phyloP scores from a whole-genome alignment of 2,888 invertebrate genomes.

The Ochlodes sylvanus region DNA sequence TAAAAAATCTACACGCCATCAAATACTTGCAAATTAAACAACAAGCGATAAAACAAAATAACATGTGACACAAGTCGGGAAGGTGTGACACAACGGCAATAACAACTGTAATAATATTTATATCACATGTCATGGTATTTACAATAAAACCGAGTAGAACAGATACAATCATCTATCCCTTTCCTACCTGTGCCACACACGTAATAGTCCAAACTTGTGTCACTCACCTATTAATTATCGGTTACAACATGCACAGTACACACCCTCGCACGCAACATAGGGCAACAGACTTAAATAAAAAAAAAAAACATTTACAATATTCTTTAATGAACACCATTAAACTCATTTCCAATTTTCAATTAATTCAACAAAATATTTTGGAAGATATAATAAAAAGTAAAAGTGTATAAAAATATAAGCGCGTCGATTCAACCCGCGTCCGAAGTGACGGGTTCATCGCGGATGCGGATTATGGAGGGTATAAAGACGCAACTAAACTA shows the following conservation, averaged over 20 bases:
- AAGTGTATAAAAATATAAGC: conserved; percentile 22
- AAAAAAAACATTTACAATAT: conserved; percentile 41
- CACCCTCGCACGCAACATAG: conserved; percentile 42
- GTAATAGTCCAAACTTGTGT: conserved; percentile 77
- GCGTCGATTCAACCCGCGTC: neutral
- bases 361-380: conserved; percentile 35
- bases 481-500: no score
- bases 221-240: conserved; percentile 73
- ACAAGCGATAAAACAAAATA: conserved; percentile 44
- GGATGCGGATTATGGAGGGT: no score
- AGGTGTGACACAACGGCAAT: conserved; percentile 80
- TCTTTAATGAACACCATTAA: conserved; percentile 37
- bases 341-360: conserved; percentile 26
- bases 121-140: conserved; percentile 39
- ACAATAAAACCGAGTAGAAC: conserved; percentile 20
- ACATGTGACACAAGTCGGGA: conserved; percentile 84
- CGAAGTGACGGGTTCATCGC: neutral
- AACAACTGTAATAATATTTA: conserved; percentile 44
- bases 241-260: conserved; percentile 41
- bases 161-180: conserved; percentile 52
- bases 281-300: conserved; percentile 41
- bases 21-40: conserved; percentile 20
- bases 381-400: conserved; percentile 8
- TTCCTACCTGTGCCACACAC: conserved; percentile 84
- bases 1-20: conserved; percentile 18